These are phyloP conservation scores for Cataglyphis cursor DNA, from an alignment of 2,888 invertebrate genomes.

Conservation along the genomic window DNA sequence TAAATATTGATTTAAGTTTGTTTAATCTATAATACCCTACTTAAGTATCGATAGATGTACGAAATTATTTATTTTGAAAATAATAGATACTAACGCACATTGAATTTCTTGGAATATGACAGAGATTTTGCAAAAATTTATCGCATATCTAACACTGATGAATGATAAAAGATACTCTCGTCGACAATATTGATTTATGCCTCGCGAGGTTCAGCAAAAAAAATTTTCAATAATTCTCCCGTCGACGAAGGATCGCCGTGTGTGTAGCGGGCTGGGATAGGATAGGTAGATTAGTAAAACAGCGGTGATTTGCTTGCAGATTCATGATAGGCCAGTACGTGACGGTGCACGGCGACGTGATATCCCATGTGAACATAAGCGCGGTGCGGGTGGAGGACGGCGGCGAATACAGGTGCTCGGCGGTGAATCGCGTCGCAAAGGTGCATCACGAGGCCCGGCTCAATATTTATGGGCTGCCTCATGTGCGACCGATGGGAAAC, in stretches of 20 bases:
- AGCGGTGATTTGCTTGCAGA: constrained; percentile 87
- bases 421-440: constrained; percentile 93
- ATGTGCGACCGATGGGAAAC: constrained; percentile 95
- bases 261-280: background rate
- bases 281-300: background rate
- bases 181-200: background rate
- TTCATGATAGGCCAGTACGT: constrained; percentile 97
- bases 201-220: background rate
- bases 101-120: background rate
- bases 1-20: background rate
- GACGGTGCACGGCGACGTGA: constrained; percentile 96
- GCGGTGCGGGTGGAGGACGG: constrained; percentile 96
- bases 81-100: background rate
- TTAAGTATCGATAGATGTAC: background rate
- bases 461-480: constrained; percentile 95
- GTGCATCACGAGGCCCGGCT: constrained; percentile 94
- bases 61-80: background rate
- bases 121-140: background rate
- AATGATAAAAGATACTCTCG: constrained; percentile 2
- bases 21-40: background rate
- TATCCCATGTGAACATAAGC: constrained; percentile 96
- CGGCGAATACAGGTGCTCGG: constrained; percentile 95
- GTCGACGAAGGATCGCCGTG: background rate
- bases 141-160: background rate
- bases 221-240: background rate